phyloP scores from a whole-genome alignment of 1,140 invertebrate species.

The Magallana ariakensis region DNA sequence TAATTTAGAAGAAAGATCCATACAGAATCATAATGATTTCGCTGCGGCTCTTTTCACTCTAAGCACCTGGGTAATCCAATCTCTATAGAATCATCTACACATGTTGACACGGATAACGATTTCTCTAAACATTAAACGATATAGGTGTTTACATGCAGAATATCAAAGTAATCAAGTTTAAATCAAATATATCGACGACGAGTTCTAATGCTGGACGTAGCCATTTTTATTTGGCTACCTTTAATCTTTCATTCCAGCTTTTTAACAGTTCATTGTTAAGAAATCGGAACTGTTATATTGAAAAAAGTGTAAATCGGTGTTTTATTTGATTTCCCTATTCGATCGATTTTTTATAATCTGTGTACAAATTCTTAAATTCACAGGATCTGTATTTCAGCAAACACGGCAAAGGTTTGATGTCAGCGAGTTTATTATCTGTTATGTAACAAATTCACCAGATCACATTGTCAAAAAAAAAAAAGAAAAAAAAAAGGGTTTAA shows the following conservation, averaged over 20 bases:
- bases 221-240: neutral
- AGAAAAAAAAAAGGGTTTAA: neutral
- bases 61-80: too few relatives aligned
- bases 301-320: neutral
- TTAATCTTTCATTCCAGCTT: constrained; percentile 8
- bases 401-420: neutral
- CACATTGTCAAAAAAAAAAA: neutral
- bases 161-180: too few relatives aligned
- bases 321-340: constrained; percentile 10
- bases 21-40: too few relatives aligned
- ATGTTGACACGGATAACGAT: too few relatives aligned
- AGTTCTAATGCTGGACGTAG: neutral
- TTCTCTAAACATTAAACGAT: too few relatives aligned
- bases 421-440: neutral
- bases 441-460: constrained; percentile 1
- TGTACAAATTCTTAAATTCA: constrained; percentile 11
- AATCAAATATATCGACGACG: neutral
- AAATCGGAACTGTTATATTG: neutral
- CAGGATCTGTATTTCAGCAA: constrained; percentile 25
- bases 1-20: too few relatives aligned
- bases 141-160: too few relatives aligned
- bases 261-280: neutral
- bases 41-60: too few relatives aligned
- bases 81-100: too few relatives aligned
- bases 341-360: constrained; percentile 29